These are phyloP conservation scores for Chelmon rostratus DNA, from an alignment of 2,797 vertebrate genomes.

Conservation along the genomic window DNA sequence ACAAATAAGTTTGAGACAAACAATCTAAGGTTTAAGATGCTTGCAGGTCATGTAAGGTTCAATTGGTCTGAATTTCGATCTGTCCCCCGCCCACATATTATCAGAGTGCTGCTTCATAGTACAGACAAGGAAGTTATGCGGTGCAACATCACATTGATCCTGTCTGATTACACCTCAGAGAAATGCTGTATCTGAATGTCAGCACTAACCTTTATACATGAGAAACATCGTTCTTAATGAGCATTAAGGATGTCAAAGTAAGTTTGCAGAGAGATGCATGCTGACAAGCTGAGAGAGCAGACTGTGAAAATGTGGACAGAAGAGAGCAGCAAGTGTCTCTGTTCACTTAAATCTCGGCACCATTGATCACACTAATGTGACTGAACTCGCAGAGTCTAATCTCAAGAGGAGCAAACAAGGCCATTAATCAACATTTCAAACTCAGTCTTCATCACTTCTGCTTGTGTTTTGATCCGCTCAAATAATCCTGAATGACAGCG, in stretches of 20 bases:
- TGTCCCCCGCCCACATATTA: neutral
- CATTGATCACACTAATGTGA: conserved; percentile 18
- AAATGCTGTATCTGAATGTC: conserved; percentile 31
- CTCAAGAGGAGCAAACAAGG: conserved; percentile 16
- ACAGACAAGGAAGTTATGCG: neutral
- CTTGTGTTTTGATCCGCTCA: neutral
- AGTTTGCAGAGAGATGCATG: conserved; percentile 26
- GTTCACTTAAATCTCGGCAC: conserved; percentile 25
- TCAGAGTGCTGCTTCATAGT: conserved; percentile 11
- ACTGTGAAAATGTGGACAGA: conserved; percentile 14
- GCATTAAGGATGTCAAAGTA: conserved; percentile 26
- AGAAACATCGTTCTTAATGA: conserved; percentile 11
- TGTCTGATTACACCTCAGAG: conserved; percentile 19
- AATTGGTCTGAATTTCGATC: conserved; percentile 4
- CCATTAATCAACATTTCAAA: conserved; percentile 40
- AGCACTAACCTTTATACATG: conserved; percentile 21
- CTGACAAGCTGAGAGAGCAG: conserved; percentile 16
- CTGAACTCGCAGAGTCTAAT: conserved; percentile 11
- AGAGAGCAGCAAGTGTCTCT: conserved; percentile 6
- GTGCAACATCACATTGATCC: conserved; percentile 12
- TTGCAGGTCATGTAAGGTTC: conserved; percentile 36
- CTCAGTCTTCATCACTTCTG: neutral
- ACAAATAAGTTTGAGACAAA: conserved; percentile 40
- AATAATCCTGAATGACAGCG: neutral
- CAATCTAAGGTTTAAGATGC: conserved; percentile 36